phyloP scores from a whole-genome alignment of 2,888 invertebrate genomes.

The Schizotus pectinicornis region DNA sequence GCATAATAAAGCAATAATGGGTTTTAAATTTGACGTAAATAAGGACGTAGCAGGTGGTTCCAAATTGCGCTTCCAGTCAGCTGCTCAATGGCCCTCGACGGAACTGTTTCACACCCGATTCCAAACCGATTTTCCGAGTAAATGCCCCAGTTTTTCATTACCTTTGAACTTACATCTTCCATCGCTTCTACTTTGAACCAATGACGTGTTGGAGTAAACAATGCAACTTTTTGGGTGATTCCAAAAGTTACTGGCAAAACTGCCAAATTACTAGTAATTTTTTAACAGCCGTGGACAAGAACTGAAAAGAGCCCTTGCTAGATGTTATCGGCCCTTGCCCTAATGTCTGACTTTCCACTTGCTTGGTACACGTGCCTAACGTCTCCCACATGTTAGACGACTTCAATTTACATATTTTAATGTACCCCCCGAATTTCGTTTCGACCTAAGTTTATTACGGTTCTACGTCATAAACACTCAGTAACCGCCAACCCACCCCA shows the following conservation, averaged over 20 bases:
- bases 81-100: constrained; percentile 1
- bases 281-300: background rate
- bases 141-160: too few species aligned
- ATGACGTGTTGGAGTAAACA: too few species aligned
- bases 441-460: background rate
- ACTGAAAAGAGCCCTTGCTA: too few species aligned
- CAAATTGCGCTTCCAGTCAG: constrained; percentile 14
- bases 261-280: background rate
- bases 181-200: background rate
- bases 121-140: too few species aligned
- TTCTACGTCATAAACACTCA: background rate
- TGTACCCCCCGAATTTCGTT: constrained; percentile 10
- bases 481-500: background rate
- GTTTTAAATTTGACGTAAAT: constrained; percentile 17
- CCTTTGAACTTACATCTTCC: background rate
- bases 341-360: too few species aligned
- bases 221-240: too few species aligned
- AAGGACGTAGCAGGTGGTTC: constrained; percentile 19
- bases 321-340: too few species aligned
- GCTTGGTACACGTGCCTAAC: constrained; percentile 8
- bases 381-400: constrained; percentile 31
- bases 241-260: too few species aligned
- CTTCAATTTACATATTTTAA: constrained; percentile 20
- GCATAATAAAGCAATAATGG: constrained; percentile 20
- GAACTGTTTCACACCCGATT: background rate